phyloP scores from a whole-genome alignment of 2,797 vertebrate genomes.

The Taenioides sp. region DNA sequence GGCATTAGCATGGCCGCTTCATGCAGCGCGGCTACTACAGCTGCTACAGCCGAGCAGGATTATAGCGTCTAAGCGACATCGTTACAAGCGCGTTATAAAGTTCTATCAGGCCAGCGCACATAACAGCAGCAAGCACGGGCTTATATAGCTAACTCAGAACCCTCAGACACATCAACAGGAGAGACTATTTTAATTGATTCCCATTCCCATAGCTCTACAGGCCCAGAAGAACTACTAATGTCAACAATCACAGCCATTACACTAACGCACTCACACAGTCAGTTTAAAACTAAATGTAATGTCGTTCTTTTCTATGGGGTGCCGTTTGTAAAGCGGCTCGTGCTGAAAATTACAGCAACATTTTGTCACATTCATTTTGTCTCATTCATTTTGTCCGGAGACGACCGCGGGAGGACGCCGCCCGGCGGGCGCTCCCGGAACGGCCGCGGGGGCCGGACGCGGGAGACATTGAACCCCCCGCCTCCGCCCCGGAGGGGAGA shows the following conservation, averaged over 20 bases:
- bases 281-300: background rate
- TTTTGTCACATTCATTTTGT: too few relatives aligned
- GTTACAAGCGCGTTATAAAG: background rate
- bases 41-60: background rate
- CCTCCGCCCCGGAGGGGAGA: too few relatives aligned
- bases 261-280: background rate
- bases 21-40: background rate
- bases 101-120: background rate
- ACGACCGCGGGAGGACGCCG: too few relatives aligned
- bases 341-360: too few relatives aligned
- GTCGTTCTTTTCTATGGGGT: too few relatives aligned
- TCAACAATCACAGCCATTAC: background rate
- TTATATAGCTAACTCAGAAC: background rate
- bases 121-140: background rate
- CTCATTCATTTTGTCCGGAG: too few relatives aligned
- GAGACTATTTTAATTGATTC: background rate
- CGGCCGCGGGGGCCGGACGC: too few relatives aligned
- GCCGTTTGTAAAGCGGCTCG: too few relatives aligned
- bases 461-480: too few relatives aligned
- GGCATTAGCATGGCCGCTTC: conserved; percentile 36
- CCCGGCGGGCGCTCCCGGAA: too few relatives aligned
- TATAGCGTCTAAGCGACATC: background rate
- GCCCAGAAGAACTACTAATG: background rate
- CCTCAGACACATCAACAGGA: background rate
- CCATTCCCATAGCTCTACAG: too few relatives aligned